phyloP scores from a whole-genome alignment of 2,113 vertebrate species.

The Rutilus rutilus region DNA sequence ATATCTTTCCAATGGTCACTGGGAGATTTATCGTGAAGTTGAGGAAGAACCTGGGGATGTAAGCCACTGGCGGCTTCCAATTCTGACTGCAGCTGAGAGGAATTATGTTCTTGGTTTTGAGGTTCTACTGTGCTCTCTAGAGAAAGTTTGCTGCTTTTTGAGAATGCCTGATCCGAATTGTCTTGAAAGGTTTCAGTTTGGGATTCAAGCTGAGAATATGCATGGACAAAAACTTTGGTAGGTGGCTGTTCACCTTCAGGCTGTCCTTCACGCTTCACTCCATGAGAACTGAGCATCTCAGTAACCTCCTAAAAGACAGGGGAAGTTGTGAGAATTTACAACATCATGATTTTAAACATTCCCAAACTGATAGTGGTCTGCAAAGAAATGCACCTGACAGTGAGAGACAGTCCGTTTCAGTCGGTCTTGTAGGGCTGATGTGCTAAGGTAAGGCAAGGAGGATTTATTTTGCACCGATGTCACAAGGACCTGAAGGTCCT shows the following conservation, averaged over 20 bases:
- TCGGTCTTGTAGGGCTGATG: slow-evolving; percentile 65
- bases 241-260: slow-evolving; percentile 31
- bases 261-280: slow-evolving; percentile 29
- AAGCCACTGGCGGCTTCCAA: slow-evolving; percentile 18
- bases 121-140: background rate
- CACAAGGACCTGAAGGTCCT: slow-evolving; percentile 66
- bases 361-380: background rate
- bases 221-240: slow-evolving; percentile 46
- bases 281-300: slow-evolving; percentile 50
- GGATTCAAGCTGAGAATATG: slow-evolving; percentile 37
- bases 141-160: slow-evolving; percentile 8
- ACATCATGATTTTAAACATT: background rate
- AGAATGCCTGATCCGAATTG: background rate
- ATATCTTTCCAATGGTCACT: background rate
- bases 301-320: slow-evolving; percentile 54
- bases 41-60: background rate
- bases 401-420: slow-evolving; percentile 69
- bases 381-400: slow-evolving; percentile 67
- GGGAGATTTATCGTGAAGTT: background rate
- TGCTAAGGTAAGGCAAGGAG: slow-evolving; percentile 64
- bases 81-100: background rate
- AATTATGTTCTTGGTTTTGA: slow-evolving; percentile 1
- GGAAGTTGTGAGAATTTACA: background rate
- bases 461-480: slow-evolving; percentile 59
- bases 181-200: slow-evolving; percentile 25